These are phyloP conservation scores for Synanceia verrucosa DNA, from an alignment of 2,797 vertebrate species.

Conservation along the genomic window DNA sequence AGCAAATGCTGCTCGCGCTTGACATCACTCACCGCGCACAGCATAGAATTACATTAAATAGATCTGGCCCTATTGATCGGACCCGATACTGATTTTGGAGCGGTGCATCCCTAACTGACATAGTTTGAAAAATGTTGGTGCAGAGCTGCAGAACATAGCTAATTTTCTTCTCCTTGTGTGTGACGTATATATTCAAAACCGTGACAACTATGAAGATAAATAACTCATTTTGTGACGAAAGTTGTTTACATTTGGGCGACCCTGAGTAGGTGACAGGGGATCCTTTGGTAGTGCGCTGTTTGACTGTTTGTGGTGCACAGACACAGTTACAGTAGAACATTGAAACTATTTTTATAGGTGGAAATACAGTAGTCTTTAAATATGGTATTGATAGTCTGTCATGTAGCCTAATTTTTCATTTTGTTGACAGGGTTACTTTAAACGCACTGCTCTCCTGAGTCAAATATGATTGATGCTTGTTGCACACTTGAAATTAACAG, in stretches of 20 bases:
- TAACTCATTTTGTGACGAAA: slow-evolving; percentile 28
- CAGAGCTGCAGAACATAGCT: slow-evolving; percentile 10
- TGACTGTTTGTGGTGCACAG: slow-evolving; percentile 39
- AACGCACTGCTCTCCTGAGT: slow-evolving; percentile 42
- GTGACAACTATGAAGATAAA: slow-evolving; percentile 20
- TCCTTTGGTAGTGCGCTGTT: slow-evolving; percentile 52
- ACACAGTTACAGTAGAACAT: slow-evolving; percentile 33
- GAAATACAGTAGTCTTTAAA: neutral
- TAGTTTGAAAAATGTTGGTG: neutral
- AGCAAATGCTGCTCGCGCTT: too few species aligned
- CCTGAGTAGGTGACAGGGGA: slow-evolving; percentile 29
- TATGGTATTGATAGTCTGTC: slow-evolving; percentile 8
- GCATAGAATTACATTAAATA: too few species aligned
- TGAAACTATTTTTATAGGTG: slow-evolving; percentile 54
- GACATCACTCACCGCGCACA: too few species aligned
- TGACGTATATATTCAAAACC: slow-evolving; percentile 44
- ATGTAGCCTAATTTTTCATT: neutral
- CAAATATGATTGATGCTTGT: slow-evolving; percentile 30
- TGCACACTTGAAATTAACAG: slow-evolving; percentile 32
- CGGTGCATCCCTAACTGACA: too few species aligned
- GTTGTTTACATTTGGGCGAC: slow-evolving; percentile 57
- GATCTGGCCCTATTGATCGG: too few species aligned
- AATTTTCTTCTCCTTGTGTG: slow-evolving; percentile 15
- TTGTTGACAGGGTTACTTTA: slow-evolving; percentile 29
- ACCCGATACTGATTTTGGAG: too few species aligned